Conservation (phyloP, 2,797 vertebrate species). For the Cyclura pinguis region DNA sequence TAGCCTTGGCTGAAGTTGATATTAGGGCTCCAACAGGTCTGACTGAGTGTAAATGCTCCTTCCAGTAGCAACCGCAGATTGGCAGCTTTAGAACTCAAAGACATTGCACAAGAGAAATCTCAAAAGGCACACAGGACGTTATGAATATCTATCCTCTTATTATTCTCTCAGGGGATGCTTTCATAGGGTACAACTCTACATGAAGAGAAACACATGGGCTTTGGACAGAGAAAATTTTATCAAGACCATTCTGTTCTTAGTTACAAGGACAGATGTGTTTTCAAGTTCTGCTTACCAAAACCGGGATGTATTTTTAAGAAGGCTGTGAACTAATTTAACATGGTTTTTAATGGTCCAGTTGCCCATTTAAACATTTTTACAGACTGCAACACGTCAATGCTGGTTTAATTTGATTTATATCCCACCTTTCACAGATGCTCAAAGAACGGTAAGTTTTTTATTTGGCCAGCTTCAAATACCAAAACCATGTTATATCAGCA, state of each 20-base stretch:
- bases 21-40: neutral
- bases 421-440: no score
- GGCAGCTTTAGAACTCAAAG: neutral
- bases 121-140: neutral
- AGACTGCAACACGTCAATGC: neutral
- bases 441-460: neutral
- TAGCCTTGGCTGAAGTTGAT: no score
- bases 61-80: slow-evolving; percentile 18
- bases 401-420: neutral
- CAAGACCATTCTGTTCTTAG: neutral
- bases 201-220: neutral
- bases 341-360: neutral
- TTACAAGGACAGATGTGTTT: neutral
- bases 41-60: neutral
- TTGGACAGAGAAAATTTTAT: neutral
- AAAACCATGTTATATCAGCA: neutral
- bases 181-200: neutral
- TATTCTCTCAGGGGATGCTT: neutral
- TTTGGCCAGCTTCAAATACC: neutral
- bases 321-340: neutral
- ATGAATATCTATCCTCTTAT: neutral
- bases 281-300: neutral
- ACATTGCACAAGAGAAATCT: slow-evolving; percentile 11
- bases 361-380: neutral
- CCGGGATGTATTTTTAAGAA: neutral